Evolutionary conservation across 2,888 invertebrate species (phyloP).

Genomic region (Pimpla rufipes): DNA sequence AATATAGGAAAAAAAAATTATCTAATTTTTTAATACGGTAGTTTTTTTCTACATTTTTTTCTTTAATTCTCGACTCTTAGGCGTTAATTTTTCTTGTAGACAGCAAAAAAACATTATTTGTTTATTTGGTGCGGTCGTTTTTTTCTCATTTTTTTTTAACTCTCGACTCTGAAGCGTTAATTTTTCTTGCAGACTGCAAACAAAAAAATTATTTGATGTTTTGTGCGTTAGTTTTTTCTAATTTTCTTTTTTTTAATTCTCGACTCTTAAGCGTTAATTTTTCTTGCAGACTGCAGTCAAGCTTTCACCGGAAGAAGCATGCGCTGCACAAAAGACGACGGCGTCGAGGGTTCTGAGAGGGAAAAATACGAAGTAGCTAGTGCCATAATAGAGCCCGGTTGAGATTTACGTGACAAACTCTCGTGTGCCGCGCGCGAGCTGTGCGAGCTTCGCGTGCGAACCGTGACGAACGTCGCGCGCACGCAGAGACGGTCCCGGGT

Average conservation of each 20-base stretch:
- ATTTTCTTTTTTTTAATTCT: background rate
- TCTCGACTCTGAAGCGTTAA: too few species aligned
- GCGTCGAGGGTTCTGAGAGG: background rate
- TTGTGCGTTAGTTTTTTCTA: background rate
- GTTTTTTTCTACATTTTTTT: background rate
- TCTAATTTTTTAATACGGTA: background rate
- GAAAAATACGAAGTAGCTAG: constrained; percentile 15
- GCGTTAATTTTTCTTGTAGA: background rate
- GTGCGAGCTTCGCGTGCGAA: constrained; percentile 22
- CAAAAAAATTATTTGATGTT: too few species aligned
- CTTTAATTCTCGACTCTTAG: background rate
- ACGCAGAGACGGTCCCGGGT: background rate
- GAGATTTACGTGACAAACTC: constrained; percentile 77
- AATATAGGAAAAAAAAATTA: background rate
- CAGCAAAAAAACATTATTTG: too few species aligned
- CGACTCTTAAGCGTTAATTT: background rate
- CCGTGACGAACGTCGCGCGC: constrained; percentile 21
- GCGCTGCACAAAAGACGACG: background rate
- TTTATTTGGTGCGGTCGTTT: too few species aligned
- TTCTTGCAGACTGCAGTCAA: background rate
- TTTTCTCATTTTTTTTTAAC: too few species aligned
- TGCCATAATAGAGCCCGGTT: constrained; percentile 54
- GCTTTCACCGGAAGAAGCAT: constrained; percentile 2
- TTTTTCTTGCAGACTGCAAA: too few species aligned
- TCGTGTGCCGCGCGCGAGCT: constrained; percentile 60